These are phyloP conservation scores for Trichogramma dendrolimi DNA, from an alignment of 2,888 invertebrate species.

Conservation along the genomic window DNA sequence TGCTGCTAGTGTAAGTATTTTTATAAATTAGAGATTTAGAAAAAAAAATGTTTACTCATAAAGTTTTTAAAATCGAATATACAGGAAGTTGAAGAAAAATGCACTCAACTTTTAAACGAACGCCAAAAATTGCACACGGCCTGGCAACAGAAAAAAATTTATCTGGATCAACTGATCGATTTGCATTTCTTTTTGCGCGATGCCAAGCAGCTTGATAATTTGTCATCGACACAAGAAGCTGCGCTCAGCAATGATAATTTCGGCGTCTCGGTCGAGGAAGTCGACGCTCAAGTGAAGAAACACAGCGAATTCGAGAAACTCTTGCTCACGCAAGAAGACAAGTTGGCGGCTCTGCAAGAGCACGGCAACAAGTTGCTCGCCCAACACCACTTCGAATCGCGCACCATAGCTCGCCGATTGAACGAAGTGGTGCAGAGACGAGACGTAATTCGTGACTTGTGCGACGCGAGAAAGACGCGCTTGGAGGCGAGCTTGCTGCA, in stretches of 20 bases:
- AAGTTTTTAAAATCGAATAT: not conserved
- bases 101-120: constrained; percentile 72
- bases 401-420: constrained; percentile 71
- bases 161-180: constrained; percentile 86
- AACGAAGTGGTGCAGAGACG: constrained; percentile 71
- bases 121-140: constrained; percentile 74
- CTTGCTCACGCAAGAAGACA: constrained; percentile 83
- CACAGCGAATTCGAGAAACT: constrained; percentile 94
- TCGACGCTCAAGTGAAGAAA: constrained; percentile 83
- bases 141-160: constrained; percentile 85
- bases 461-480: constrained; percentile 63
- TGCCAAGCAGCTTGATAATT: constrained; percentile 85
- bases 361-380: constrained; percentile 83
- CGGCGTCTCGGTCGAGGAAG: constrained; percentile 80
- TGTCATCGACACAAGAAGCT: constrained; percentile 83
- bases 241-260: constrained; percentile 69
- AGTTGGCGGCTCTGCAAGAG: constrained; percentile 72
- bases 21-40: not conserved
- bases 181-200: constrained; percentile 92
- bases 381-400: constrained; percentile 87
- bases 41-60: not conserved
- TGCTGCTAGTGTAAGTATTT: constrained; percentile 60
- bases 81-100: constrained; percentile 74
- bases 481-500: constrained; percentile 78
- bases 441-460: constrained; percentile 62